Conservation (phyloP, 2,797 vertebrate genomes). For the Coendou prehensilis region DNA sequence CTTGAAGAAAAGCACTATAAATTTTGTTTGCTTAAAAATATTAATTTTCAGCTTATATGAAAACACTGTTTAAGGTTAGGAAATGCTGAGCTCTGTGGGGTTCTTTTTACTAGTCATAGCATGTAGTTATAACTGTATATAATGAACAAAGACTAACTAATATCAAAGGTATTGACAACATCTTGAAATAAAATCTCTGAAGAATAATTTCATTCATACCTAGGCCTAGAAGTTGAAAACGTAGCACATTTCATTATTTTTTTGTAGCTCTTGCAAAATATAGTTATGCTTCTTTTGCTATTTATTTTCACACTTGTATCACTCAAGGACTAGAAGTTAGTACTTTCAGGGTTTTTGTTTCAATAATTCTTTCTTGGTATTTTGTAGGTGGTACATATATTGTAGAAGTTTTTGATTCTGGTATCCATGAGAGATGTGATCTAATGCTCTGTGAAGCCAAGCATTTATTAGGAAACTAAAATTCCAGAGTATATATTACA, state of each 20-base stretch:
- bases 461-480: constrained; percentile 23
- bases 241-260: constrained; percentile 45
- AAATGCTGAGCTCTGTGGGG: constrained; percentile 77
- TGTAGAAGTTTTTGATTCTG: constrained; percentile 52
- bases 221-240: constrained; percentile 50
- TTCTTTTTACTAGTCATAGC: constrained; percentile 60
- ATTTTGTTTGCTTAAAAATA: constrained; percentile 86
- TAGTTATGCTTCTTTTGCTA: neutral
- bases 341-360: constrained; percentile 38
- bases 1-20: constrained; percentile 81
- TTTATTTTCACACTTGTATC: neutral
- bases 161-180: constrained; percentile 74
- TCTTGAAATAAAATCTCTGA: constrained; percentile 70
- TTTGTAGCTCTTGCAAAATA: constrained; percentile 13
- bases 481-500: constrained; percentile 43
- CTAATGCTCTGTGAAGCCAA: constrained; percentile 39
- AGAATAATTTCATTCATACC: constrained; percentile 52
- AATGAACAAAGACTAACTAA: constrained; percentile 71
- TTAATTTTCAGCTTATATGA: constrained; percentile 77
- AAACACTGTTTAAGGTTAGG: constrained; percentile 81
- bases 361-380: constrained; percentile 19
- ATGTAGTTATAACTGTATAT: constrained; percentile 59
- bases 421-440: constrained; percentile 20
- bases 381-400: neutral
- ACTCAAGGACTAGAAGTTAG: neutral